These are phyloP conservation scores for Tetragnatha versicolor DNA, from an alignment of 1,140 invertebrate species.

Conservation along the genomic window DNA sequence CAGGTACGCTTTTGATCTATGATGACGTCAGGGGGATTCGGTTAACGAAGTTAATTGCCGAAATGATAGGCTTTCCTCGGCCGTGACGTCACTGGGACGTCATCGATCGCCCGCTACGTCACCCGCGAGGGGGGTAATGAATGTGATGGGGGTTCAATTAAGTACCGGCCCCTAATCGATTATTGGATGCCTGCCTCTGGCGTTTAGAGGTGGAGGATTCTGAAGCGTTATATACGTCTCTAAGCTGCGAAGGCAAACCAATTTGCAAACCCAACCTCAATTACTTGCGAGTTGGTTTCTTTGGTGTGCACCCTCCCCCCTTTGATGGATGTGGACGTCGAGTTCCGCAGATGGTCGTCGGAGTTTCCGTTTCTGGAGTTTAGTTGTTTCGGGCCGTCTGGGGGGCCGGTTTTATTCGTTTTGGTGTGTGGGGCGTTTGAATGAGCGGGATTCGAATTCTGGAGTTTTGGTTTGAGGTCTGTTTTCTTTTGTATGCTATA, in stretches of 20 bases:
- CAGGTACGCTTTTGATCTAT: constrained; percentile 39
- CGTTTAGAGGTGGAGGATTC: constrained; percentile 27
- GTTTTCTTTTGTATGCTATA: no score
- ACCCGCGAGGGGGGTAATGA: constrained; percentile 29
- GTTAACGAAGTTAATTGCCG: constrained; percentile 48
- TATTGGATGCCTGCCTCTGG: constrained; percentile 30
- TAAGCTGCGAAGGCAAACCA: neutral
- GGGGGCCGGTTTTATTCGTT: no score
- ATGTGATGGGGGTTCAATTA: constrained; percentile 51
- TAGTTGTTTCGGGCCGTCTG: no score
- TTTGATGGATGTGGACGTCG: neutral
- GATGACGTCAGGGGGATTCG: constrained; percentile 32
- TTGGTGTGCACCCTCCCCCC: no score
- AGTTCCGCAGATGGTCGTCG: neutral
- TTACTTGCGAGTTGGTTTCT: no score
- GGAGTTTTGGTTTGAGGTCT: no score
- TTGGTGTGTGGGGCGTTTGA: neutral
- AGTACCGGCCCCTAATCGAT: constrained; percentile 46
- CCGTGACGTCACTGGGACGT: constrained; percentile 43
- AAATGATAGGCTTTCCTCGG: constrained; percentile 38
- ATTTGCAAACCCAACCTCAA: constrained; percentile 37
- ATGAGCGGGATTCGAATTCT: no score
- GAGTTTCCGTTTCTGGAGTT: no score
- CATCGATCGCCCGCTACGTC: constrained; percentile 36
- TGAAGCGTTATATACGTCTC: no score